Evolutionary conservation across 2,113 vertebrate genomes (phyloP).

Genomic region (Scolopax mira): DNA sequence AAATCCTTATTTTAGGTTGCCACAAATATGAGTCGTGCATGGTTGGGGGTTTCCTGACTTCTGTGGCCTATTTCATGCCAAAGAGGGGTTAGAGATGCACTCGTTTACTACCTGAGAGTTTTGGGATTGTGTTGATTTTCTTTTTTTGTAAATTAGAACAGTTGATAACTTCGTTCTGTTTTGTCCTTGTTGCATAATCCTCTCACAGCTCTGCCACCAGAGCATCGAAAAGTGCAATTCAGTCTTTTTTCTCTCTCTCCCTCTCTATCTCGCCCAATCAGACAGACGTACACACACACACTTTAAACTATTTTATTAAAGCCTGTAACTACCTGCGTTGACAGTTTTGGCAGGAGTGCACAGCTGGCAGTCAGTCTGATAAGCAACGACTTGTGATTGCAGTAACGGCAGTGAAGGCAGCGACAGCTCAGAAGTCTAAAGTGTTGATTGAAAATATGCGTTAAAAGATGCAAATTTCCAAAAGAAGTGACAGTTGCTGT

Average conservation of each 20-base stretch:
- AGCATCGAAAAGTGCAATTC: background rate
- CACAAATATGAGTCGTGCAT: background rate
- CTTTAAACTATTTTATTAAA: slow-evolving; percentile 23
- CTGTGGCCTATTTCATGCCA: background rate
- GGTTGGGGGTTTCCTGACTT: background rate
- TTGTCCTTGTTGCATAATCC: background rate
- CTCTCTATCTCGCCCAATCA: background rate
- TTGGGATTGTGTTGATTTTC: background rate
- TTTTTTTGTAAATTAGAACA: background rate
- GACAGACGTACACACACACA: background rate
- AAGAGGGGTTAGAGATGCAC: background rate
- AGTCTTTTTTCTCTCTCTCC: background rate
- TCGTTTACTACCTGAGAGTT: background rate
- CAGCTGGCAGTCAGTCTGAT: slow-evolving; percentile 1
- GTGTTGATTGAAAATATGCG: background rate
- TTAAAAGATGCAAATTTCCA: slow-evolving; percentile 13
- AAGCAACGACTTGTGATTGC: background rate
- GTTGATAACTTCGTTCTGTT: background rate
- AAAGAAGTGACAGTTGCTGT: background rate
- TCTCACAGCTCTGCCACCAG: background rate
- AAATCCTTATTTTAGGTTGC: background rate
- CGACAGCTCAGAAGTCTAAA: background rate
- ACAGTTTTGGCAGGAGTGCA: background rate
- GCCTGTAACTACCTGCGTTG: background rate
- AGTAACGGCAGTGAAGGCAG: background rate